These are phyloP conservation scores for Myiozetetes cayanensis DNA, from an alignment of 2,113 vertebrate genomes.

Conservation along the genomic window DNA sequence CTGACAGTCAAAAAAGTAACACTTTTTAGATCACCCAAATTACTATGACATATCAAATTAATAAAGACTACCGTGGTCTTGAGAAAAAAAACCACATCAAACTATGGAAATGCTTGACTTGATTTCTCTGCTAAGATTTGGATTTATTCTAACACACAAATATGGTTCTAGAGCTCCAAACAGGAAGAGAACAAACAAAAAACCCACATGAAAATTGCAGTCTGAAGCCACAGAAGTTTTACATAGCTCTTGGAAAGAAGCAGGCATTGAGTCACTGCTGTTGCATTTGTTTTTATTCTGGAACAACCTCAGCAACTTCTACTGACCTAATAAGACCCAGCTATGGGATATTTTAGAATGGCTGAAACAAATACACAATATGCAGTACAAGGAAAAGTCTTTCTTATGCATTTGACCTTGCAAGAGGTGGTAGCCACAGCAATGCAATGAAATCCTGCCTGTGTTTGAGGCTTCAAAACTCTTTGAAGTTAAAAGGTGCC, in stretches of 20 bases:
- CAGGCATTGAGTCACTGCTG: background rate
- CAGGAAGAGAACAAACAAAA: background rate
- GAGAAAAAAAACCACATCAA: background rate
- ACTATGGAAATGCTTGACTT: background rate
- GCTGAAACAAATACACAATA: background rate
- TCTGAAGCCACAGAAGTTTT: background rate
- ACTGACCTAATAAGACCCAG: background rate
- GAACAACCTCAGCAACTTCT: background rate
- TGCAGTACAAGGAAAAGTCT: background rate
- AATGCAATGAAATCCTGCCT: background rate
- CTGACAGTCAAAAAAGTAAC: background rate
- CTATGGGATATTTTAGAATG: background rate
- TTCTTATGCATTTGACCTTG: background rate
- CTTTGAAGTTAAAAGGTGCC: constrained; percentile 8
- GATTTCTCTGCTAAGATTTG: background rate
- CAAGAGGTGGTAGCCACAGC: background rate
- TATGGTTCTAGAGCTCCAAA: background rate
- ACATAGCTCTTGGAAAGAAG: background rate
- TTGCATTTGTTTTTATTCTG: background rate
- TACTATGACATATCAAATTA: background rate
- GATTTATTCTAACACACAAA: background rate
- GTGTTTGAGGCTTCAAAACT: background rate
- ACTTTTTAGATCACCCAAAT: background rate
- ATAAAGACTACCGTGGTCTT: background rate
- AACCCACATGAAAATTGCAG: background rate